Percentiles rank a stretch among this genome's conserved stretches.
Evolutionary conservation across 2,888 invertebrate genomes (phyloP).

Genomic region (Eristalis pertinax): DNA sequence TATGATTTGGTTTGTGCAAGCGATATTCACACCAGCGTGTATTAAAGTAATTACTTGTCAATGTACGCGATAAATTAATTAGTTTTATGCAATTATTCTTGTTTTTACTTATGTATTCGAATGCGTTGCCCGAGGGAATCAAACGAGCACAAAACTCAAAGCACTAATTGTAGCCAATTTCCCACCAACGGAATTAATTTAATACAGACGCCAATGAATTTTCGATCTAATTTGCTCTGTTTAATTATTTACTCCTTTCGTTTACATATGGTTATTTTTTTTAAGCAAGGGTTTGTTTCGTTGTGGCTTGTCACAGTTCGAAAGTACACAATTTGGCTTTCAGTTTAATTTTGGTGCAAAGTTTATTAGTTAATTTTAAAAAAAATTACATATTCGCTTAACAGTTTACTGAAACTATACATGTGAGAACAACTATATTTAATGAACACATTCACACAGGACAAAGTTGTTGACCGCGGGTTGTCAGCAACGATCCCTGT

Average conservation of each 20-base stretch:
- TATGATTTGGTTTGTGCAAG: slow-evolving; percentile 22
- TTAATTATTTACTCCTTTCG: slow-evolving; percentile 41
- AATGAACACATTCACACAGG: too few species aligned
- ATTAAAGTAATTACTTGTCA: slow-evolving; percentile 41
- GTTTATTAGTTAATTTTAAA: too few species aligned
- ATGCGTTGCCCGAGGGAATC: not conserved
- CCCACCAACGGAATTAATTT: slow-evolving; percentile 40
- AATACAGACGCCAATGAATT: slow-evolving; percentile 39
- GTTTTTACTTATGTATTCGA: not conserved
- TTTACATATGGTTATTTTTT: not conserved
- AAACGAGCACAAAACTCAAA: slow-evolving; percentile 39
- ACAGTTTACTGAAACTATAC: too few species aligned
- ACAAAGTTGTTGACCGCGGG: too few species aligned
- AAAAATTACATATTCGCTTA: too few species aligned
- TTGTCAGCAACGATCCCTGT: too few species aligned
- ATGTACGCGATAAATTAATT: slow-evolving; percentile 47
- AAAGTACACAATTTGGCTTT: too few species aligned
- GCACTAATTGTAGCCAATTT: slow-evolving; percentile 60
- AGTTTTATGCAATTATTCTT: slow-evolving; percentile 51
- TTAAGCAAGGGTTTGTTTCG: not conserved
- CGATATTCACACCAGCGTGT: slow-evolving; percentile 6
- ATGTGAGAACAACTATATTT: too few species aligned
- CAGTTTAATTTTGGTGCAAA: too few species aligned
- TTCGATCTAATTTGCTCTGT: slow-evolving; percentile 44
- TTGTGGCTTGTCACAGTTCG: too few species aligned